Conservation (phyloP, 1,140 invertebrate species). For the Pygmarrhopalites habei region DNA sequence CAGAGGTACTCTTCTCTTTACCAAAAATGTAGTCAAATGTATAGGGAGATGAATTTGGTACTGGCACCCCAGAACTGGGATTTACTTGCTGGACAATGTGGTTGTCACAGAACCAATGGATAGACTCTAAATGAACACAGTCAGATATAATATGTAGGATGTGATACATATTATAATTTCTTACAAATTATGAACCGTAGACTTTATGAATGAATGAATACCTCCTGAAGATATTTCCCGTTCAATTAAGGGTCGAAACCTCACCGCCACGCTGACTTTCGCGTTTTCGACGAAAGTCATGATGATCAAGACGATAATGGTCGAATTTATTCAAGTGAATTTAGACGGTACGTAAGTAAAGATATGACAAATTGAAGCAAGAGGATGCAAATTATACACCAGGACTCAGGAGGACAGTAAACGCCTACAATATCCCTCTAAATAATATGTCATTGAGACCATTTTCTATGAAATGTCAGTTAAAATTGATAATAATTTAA, state of each 20-base stretch:
- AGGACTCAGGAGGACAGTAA: no score
- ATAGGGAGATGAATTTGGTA: slow-evolving; percentile 41
- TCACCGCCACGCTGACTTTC: slow-evolving; percentile 62
- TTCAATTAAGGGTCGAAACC: slow-evolving; percentile 60
- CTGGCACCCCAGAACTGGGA: slow-evolving; percentile 42
- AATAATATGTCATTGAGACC: no score
- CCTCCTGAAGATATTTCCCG: slow-evolving; percentile 46
- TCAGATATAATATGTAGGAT: not conserved
- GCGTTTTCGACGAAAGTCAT: not conserved
- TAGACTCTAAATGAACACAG: not conserved
- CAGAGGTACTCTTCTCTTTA: slow-evolving; percentile 50
- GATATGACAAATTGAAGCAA: no score
- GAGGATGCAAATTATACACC: no score
- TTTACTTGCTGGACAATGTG: slow-evolving; percentile 55
- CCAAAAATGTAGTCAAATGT: slow-evolving; percentile 69
- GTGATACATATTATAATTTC: not conserved
- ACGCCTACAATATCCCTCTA: no score
- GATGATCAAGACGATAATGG: no score
- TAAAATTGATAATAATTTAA: no score
- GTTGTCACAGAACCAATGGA: slow-evolving; percentile 54
- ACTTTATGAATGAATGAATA: not conserved
- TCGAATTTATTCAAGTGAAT: no score
- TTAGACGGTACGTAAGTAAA: no score
- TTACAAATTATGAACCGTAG: not conserved
- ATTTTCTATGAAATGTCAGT: no score